A percentile compares a stretch with the other conserved stretches of the same genome.
Conservation (phyloP, 2,797 vertebrate genomes). For the Chloroceryle inda region DNA sequence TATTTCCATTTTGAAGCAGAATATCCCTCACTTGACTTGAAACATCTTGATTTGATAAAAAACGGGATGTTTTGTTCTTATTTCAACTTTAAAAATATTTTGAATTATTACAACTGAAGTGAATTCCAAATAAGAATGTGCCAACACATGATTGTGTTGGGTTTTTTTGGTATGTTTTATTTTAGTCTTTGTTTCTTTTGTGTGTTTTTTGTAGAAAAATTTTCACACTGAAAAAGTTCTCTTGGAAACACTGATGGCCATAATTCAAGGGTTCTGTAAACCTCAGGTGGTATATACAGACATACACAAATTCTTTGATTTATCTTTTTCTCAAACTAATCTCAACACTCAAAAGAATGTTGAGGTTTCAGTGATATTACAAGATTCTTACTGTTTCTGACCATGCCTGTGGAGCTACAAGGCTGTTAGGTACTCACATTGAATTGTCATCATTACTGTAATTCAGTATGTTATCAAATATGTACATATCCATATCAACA, state of each 20-base stretch:
- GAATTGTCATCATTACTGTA: neutral
- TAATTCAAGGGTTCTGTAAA: rapidly evolving
- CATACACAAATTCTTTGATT: neutral
- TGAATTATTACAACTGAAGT: neutral
- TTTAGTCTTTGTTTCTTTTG: neutral
- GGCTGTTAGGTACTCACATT: neutral
- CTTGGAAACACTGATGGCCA: neutral
- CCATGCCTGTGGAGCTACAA: neutral
- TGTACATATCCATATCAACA: neutral
- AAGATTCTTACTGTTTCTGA: neutral
- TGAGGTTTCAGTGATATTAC: neutral
- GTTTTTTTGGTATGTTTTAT: neutral
- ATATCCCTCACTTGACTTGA: neutral
- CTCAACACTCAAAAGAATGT: neutral
- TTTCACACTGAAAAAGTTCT: neutral
- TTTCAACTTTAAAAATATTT: neutral
- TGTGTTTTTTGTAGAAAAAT: neutral
- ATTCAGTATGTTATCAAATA: neutral
- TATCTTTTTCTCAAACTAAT: neutral
- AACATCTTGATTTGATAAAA: neutral
- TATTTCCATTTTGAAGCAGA: neutral
- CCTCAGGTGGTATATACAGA: neutral
- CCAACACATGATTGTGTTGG: neutral
- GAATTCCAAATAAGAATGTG: neutral
- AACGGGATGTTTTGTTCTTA: neutral